These are phyloP conservation scores for Pipistrellus nathusii DNA, from an alignment of 2,797 vertebrate genomes.

Conservation along the genomic window DNA sequence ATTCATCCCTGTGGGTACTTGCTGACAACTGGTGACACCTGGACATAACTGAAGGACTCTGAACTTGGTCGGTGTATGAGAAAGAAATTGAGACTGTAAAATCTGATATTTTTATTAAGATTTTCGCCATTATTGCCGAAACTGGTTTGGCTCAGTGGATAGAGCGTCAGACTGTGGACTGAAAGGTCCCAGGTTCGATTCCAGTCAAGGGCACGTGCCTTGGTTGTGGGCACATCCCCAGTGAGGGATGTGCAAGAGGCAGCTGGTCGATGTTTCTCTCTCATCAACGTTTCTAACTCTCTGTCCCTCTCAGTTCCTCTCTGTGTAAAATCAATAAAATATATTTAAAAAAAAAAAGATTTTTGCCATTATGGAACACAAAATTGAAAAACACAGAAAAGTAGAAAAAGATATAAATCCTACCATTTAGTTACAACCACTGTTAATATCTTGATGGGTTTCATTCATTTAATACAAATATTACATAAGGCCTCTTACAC, in stretches of 20 bases:
- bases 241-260: no score
- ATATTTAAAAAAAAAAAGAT: background rate
- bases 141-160: no score
- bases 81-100: background rate
- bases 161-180: no score
- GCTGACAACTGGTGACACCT: background rate
- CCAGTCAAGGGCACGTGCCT: no score
- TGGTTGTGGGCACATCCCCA: no score
- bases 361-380: background rate
- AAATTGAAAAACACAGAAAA: background rate
- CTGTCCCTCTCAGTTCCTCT: no score
- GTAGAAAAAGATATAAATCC: background rate
- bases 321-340: no score
- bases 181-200: no score
- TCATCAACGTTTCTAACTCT: no score
- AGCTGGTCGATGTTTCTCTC: no score
- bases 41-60: background rate
- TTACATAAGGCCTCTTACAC: background rate
- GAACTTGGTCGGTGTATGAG: background rate
- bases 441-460: background rate
- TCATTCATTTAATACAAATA: background rate
- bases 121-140: background rate
- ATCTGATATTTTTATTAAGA: background rate
- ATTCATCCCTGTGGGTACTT: background rate
- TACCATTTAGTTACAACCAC: background rate